Evolutionary conservation across 2,113 vertebrate species (phyloP).

Genomic region (Proteles cristata): DNA sequence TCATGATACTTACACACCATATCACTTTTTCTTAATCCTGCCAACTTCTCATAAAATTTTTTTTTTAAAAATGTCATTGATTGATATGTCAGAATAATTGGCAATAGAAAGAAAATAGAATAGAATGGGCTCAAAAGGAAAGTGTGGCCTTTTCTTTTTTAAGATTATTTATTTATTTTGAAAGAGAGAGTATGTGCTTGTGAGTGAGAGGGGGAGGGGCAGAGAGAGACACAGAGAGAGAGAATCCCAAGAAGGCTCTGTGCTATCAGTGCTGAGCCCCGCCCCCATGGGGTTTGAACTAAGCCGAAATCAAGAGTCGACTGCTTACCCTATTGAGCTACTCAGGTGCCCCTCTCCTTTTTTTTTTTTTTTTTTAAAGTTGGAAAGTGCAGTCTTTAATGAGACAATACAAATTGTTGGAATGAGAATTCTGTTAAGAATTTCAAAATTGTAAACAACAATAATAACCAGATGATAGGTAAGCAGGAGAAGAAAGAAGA

Average conservation of each 20-base stretch:
- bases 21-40: conserved; percentile 75
- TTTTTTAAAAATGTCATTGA: conserved; percentile 46
- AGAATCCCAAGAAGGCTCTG: too few species aligned
- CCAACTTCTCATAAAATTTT: conserved; percentile 49
- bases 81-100: conserved; percentile 40
- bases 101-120: conserved; percentile 54
- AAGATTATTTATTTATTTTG: too few species aligned
- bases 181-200: too few species aligned
- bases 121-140: neutral
- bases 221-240: too few species aligned
- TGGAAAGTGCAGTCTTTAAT: neutral
- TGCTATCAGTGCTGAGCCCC: too few species aligned
- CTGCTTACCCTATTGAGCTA: too few species aligned
- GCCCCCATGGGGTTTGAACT: too few species aligned
- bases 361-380: too few species aligned
- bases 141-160: neutral
- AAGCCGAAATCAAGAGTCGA: too few species aligned
- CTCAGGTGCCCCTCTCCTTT: too few species aligned
- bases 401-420: neutral
- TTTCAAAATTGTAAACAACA: conserved; percentile 13
- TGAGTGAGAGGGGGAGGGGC: too few species aligned
- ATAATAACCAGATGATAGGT: neutral
- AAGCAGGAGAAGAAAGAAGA: neutral
- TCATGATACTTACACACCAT: conserved; percentile 44
- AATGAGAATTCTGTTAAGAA: neutral